Percentiles rank a stretch among this genome's conserved stretches.
Conservation (phyloP, 2,888 invertebrate genomes). For the Ormyrus rosae region DNA sequence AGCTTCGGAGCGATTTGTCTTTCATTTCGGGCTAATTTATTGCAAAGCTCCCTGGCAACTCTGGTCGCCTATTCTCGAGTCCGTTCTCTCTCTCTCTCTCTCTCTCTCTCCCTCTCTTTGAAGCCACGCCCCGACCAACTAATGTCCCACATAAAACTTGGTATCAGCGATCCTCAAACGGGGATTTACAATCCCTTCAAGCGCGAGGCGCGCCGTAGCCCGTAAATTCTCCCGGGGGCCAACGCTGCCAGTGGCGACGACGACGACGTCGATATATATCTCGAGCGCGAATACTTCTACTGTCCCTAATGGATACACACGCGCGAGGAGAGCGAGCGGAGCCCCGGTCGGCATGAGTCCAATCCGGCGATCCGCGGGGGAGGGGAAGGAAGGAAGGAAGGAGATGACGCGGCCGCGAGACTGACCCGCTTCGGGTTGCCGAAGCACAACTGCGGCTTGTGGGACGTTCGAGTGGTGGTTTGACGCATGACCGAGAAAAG, state of each 20-base stretch:
- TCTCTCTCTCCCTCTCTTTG: slow-evolving; percentile 61
- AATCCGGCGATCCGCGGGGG: not conserved
- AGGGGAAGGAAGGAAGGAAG: too few relatives aligned
- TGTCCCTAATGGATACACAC: slow-evolving; percentile 74
- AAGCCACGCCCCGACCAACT: slow-evolving; percentile 75
- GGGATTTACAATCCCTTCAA: slow-evolving; percentile 77
- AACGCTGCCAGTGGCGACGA: slow-evolving; percentile 72
- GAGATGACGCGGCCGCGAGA: too few relatives aligned
- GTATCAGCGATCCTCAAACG: slow-evolving; percentile 76
- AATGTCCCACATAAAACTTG: slow-evolving; percentile 76
- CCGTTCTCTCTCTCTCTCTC: slow-evolving; percentile 42
- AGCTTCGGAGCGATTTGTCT: slow-evolving; percentile 75
- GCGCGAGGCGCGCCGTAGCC: slow-evolving; percentile 74
- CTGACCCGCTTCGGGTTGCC: too few relatives aligned
- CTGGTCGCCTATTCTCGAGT: slow-evolving; percentile 65
- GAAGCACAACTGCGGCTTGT: too few relatives aligned
- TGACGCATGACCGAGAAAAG: too few relatives aligned
- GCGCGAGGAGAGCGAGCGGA: slow-evolving; percentile 30
- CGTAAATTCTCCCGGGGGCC: slow-evolving; percentile 73
- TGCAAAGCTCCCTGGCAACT: slow-evolving; percentile 70
- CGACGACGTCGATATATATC: slow-evolving; percentile 71
- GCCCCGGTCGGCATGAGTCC: slow-evolving; percentile 44
- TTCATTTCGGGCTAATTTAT: slow-evolving; percentile 76
- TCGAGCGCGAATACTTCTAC: slow-evolving; percentile 73
- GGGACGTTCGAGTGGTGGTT: too few relatives aligned